Base-by-base conservation (phyloP, 2,888 invertebrate species). In the Galerucella nymphaeae region DNA sequence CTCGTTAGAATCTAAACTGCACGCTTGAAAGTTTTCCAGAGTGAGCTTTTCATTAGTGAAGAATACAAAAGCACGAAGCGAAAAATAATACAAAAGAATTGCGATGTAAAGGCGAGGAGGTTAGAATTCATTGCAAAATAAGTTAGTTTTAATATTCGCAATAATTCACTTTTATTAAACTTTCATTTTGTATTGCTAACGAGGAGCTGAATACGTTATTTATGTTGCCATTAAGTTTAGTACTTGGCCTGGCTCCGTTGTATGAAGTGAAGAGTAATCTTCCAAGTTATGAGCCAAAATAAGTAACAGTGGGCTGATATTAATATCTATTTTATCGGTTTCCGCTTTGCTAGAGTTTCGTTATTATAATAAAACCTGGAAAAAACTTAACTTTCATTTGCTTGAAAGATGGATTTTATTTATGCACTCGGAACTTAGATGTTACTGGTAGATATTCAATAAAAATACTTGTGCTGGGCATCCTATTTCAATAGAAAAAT, bases 161-260 rank as follows among this genome's bases (percentile, higher is more conserved):
- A 70, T 70, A 70, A 70, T 63, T 70, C 70, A 70, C 63, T 70
- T 70, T 70, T 70, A 70, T 70, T 70, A 70, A 70, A 70, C 63
- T 70, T 70, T 70, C 70, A 70, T 70, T 70, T 70, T 70, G 70
- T 70, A 70, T 57, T 70, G 70, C 70, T 70, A 70, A 70, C 70
- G 70, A 70, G 70, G 48, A 70, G 70, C 70, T 70, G 70, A 70
- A 70, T 63, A 16, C 38, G 16, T 57, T 70, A 70, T 70, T 70
- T 70, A 70, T 70, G 70, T 70, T 70, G 42, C 63, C 64, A 70
- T 70, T 70, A 70, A 63, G 50, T 70, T 61, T 58, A 45, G 63
- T 64, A 57, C 30, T 57, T 50, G 59, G 67, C 59, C 58, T 58
- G 66, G 16, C 45, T 42, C 14, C 20, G 63, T 63, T 18, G 70